Evolutionary conservation across 2,113 vertebrate genomes (phyloP).

Genomic region (Callipepla squamata): DNA sequence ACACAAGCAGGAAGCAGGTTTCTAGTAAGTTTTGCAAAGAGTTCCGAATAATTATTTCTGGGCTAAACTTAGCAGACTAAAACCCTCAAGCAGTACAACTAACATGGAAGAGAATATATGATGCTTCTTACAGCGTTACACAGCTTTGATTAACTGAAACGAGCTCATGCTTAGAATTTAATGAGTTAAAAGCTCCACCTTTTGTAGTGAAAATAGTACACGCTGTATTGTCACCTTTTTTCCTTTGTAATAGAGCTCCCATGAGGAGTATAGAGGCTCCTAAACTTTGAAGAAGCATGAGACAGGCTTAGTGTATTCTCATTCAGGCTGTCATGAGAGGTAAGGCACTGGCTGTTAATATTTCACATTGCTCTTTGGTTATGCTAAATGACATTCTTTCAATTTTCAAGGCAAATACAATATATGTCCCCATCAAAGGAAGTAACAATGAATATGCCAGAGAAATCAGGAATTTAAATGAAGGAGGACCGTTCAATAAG

Average conservation of each 20-base stretch:
- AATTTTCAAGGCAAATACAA: slow-evolving; percentile 38
- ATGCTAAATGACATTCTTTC: slow-evolving; percentile 26
- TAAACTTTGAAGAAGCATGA: neutral
- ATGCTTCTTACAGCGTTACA: neutral
- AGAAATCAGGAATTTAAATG: slow-evolving; percentile 37
- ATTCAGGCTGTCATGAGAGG: neutral
- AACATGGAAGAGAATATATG: neutral
- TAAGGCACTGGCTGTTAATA: neutral
- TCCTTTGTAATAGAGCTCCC: neutral
- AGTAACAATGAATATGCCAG: slow-evolving; percentile 38
- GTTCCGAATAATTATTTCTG: neutral
- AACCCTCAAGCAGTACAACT: neutral
- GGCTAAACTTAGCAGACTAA: neutral
- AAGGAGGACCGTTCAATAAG: slow-evolving; percentile 22
- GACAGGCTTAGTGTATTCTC: neutral
- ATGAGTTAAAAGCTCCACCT: neutral
- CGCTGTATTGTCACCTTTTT: neutral
- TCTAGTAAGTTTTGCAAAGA: neutral
- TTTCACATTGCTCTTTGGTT: neutral
- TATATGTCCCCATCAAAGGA: slow-evolving; percentile 36
- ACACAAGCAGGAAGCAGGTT: neutral
- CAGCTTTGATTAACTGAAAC: neutral
- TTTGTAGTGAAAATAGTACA: neutral
- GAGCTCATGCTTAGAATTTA: neutral
- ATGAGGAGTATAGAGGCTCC: neutral